Conservation (phyloP, 2,113 vertebrate genomes). For the Melozone crissalis region DNA sequence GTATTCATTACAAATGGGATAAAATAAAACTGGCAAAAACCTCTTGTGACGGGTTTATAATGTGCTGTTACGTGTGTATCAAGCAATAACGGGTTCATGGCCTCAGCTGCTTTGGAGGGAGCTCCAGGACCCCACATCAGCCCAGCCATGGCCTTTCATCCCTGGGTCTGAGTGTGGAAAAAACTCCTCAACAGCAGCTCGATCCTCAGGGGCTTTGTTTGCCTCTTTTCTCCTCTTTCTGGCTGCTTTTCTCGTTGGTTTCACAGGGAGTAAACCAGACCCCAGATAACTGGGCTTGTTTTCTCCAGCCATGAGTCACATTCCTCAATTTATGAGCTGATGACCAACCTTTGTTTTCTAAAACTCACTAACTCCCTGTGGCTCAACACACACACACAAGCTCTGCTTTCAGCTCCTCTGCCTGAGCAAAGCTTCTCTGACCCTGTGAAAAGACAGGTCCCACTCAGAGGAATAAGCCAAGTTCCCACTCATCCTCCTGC, state of each 20-base stretch:
- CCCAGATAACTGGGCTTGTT: not conserved
- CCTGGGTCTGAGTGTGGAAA: not conserved
- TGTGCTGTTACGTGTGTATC: not conserved
- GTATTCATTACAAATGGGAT: not conserved
- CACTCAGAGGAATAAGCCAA: not conserved
- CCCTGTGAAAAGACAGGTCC: not conserved
- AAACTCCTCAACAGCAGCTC: not conserved
- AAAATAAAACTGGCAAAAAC: not conserved
- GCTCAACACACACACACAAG: not conserved
- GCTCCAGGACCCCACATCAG: not conserved
- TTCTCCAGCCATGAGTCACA: not conserved
- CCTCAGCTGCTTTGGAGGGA: not conserved
- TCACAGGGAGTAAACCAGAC: not conserved
- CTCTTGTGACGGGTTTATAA: not conserved
- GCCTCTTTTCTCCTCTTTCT: not conserved
- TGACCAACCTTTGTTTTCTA: accelerated
- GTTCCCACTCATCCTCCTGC: not conserved
- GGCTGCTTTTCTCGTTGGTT: not conserved
- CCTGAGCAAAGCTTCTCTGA: not conserved
- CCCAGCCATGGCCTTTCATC: accelerated
- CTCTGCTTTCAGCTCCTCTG: not conserved
- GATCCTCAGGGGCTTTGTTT: not conserved
- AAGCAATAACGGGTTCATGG: accelerated
- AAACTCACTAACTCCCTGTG: not conserved
- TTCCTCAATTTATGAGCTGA: not conserved